Percentiles rank a stretch among this genome's conserved stretches.
Conservation (phyloP, 2,113 vertebrate genomes). For the Nymphicus hollandicus region DNA sequence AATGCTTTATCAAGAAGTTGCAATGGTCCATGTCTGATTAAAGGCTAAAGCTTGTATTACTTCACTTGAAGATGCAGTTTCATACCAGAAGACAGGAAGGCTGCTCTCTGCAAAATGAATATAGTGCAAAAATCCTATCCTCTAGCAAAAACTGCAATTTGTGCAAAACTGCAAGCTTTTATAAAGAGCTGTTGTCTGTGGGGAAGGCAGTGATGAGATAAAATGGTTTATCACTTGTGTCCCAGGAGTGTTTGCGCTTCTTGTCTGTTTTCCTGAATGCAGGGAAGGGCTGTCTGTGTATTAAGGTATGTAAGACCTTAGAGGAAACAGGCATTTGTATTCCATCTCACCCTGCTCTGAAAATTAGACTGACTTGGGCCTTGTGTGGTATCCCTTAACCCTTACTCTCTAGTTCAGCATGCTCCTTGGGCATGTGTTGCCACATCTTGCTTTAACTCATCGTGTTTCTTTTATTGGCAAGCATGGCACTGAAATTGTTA, state of each 20-base stretch:
- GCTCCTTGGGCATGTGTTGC: not conserved
- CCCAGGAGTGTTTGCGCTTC: not conserved
- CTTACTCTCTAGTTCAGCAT: not conserved
- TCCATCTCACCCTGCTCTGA: not conserved
- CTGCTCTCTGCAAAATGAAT: not conserved
- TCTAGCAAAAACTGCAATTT: not conserved
- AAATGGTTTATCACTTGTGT: not conserved
- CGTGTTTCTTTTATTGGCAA: not conserved
- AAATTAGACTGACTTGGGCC: not conserved
- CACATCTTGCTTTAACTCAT: not conserved
- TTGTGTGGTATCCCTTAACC: not conserved
- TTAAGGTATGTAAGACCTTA: not conserved
- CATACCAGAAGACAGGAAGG: not conserved
- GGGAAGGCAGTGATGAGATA: not conserved
- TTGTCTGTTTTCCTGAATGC: not conserved
- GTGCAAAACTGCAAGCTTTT: not conserved
- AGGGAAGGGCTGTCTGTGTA: not conserved
- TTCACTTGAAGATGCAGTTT: accelerated
- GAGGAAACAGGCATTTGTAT: not conserved
- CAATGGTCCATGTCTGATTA: not conserved
- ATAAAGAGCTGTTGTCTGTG: not conserved
- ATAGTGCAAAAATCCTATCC: not conserved
- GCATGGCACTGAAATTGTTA: not conserved
- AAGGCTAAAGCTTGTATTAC: not conserved
- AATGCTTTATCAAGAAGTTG: not conserved